phyloP scores from a whole-genome alignment of 2,888 invertebrate genomes.

The Drosophila bunnanda region DNA sequence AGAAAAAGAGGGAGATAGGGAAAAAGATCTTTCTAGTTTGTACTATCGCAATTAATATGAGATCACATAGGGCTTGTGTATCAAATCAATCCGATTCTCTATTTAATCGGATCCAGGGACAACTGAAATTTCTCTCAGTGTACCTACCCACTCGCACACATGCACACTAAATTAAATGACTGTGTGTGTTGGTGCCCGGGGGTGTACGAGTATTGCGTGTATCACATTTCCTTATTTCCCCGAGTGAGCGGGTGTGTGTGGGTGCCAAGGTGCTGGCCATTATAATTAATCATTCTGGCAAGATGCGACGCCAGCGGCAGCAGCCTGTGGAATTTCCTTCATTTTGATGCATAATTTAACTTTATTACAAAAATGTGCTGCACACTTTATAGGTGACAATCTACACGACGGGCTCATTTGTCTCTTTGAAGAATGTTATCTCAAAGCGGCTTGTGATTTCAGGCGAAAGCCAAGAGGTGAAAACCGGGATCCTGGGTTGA shows the following conservation, averaged over 20 bases:
- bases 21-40: no score
- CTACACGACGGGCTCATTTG: conserved; percentile 26
- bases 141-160: conserved; percentile 21
- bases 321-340: conserved; percentile 50
- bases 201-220: background rate
- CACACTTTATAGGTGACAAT: conserved; percentile 52
- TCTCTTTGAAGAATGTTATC: conserved; percentile 10
- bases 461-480: conserved; percentile 3
- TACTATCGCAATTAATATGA: no score
- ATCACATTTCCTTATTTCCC: conserved; percentile 34
- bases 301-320: conserved; percentile 20
- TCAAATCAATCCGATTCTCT: no score
- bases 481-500: background rate
- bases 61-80: no score
- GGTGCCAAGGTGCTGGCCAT: conserved; percentile 47
- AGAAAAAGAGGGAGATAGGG: no score
- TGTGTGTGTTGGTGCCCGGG: conserved; percentile 1
- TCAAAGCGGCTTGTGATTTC: conserved; percentile 25
- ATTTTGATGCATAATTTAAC: conserved; percentile 73
- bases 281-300: conserved; percentile 66
- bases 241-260: conserved; percentile 8
- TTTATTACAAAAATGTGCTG: conserved; percentile 64
- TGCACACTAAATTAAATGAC: no score
- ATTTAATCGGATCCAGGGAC: background rate
- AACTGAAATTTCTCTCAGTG: background rate